phyloP scores from a whole-genome alignment of 92 coral and sea anemone species.

The Palythoa grandiflora region DNA sequence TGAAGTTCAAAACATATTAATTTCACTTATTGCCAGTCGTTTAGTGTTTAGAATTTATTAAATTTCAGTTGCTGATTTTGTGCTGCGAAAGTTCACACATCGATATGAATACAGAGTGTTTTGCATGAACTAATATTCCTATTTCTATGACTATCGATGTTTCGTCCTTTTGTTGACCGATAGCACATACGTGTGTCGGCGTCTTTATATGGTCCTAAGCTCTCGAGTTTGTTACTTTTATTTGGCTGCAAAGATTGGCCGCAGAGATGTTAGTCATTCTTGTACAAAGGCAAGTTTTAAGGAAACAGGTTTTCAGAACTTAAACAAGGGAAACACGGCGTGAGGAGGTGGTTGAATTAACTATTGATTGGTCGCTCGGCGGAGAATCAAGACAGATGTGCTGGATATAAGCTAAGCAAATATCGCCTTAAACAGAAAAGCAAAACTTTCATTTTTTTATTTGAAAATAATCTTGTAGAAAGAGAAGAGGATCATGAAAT shows the following conservation, averaged over 20 bases:
- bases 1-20: neutral
- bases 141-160: neutral
- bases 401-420: neutral
- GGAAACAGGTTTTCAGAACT: neutral
- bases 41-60: neutral
- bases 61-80: neutral
- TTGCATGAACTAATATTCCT: neutral
- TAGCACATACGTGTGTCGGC: neutral
- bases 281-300: no score
- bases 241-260: neutral
- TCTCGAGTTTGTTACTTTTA: neutral
- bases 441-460: neutral
- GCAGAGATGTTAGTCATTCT: neutral
- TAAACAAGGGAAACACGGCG: constrained; percentile 6
- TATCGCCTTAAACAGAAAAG: neutral
- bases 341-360: neutral
- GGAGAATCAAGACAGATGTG: neutral
- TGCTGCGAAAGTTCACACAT: neutral
- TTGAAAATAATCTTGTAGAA: neutral
- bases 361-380: constrained; percentile 3
- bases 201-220: neutral
- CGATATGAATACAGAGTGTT: neutral
- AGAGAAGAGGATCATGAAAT: neutral
- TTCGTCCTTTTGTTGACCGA: neutral
- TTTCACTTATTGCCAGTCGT: neutral